Percentiles rank a stretch among this genome's conserved stretches.
These are phyloP conservation scores for Dasyurus viverrinus DNA, from an alignment of 2,113 vertebrate species.

Conservation along the genomic window DNA sequence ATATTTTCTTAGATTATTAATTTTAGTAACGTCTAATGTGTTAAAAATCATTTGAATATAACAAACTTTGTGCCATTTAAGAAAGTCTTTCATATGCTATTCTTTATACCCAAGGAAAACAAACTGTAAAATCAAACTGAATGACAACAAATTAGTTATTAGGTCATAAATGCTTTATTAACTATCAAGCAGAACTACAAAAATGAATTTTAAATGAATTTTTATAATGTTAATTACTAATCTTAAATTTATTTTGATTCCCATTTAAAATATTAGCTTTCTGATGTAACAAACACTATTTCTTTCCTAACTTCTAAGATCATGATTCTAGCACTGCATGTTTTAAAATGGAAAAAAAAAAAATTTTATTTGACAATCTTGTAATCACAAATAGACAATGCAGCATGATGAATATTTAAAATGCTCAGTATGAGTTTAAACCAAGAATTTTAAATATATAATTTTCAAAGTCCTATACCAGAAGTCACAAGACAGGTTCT, in stretches of 20 bases:
- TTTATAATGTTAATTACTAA: neutral
- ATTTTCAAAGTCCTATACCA: neutral
- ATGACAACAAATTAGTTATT: neutral
- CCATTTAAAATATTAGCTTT: neutral
- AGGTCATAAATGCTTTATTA: neutral
- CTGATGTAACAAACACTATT: neutral
- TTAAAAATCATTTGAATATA: neutral
- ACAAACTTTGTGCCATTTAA: neutral
- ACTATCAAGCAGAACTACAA: neutral
- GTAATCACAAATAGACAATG: neutral
- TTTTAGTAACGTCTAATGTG: slow-evolving; percentile 22
- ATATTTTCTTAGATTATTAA: neutral
- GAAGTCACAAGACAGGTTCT: neutral
- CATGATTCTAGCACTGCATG: neutral
- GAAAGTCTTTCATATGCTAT: neutral
- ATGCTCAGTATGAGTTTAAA: neutral
- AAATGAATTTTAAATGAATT: neutral
- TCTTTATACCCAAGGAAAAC: neutral
- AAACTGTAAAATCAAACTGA: neutral
- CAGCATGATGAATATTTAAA: neutral
- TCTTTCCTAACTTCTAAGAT: neutral
- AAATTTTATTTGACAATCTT: neutral
- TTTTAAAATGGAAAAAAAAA: neutral
- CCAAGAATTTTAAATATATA: neutral
- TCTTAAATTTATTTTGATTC: neutral